Evolutionary conservation across 2,888 invertebrate genomes (phyloP).

Genomic region (Microctonus hyperodae): DNA sequence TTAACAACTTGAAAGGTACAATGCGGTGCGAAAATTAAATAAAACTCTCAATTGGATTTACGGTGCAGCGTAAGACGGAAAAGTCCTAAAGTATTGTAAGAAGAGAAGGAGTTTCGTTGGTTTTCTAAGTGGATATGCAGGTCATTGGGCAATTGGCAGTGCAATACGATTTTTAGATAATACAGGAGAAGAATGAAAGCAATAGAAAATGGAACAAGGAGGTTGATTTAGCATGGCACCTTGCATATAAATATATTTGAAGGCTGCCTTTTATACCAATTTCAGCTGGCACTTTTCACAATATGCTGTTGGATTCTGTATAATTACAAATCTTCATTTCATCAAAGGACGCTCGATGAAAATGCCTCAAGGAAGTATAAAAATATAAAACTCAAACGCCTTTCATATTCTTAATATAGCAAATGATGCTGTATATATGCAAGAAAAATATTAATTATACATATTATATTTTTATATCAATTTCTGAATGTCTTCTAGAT

Average conservation of each 20-base stretch:
- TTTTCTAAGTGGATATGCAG: slow-evolving; percentile 21
- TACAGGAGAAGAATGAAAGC: background rate
- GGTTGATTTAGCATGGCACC: slow-evolving; percentile 18
- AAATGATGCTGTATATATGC: slow-evolving; percentile 5
- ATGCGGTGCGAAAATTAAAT: background rate
- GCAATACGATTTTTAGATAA: slow-evolving; percentile 15
- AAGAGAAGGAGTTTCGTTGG: slow-evolving; percentile 9
- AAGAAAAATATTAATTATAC: too few species aligned
- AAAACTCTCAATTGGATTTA: slow-evolving; percentile 22
- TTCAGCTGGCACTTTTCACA: slow-evolving; percentile 3
- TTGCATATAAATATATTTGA: slow-evolving; percentile 26
- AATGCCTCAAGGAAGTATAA: background rate
- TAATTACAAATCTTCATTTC: slow-evolving; percentile 17
- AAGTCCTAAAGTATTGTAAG: background rate
- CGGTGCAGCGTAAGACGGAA: background rate
- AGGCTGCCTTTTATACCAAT: slow-evolving; percentile 10
- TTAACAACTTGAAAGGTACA: background rate
- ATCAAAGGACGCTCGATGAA: slow-evolving; percentile 14
- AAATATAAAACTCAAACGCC: background rate
- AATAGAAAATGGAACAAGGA: background rate
- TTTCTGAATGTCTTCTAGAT: too few species aligned
- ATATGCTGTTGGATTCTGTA: slow-evolving; percentile 2
- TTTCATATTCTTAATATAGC: background rate
- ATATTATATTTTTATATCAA: too few species aligned
- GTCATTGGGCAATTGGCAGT: slow-evolving; percentile 27